Conservation (phyloP, 2,888 invertebrate species). For the Cremastinae sp. region DNA sequence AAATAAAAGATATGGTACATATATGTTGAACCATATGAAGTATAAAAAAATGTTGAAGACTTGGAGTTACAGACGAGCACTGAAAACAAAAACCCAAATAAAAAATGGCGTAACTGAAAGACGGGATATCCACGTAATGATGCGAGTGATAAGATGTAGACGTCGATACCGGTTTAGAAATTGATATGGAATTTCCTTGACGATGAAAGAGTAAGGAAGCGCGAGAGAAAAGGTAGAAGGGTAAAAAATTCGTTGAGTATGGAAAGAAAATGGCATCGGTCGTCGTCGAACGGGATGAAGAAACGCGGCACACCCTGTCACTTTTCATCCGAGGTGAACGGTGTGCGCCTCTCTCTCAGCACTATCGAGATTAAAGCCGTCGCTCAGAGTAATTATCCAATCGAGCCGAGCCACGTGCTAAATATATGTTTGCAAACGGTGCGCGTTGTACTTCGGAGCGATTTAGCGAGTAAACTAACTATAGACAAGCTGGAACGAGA, state of each 20-base stretch:
- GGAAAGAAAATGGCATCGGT: constrained; percentile 1
- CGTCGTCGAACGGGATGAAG: constrained; percentile 10
- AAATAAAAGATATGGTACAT: no score
- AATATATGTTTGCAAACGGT: constrained; percentile 25
- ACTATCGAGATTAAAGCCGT: constrained; percentile 65
- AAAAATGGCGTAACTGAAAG: no score
- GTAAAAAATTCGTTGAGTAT: not conserved
- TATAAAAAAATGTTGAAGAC: no score
- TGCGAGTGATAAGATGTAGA: constrained; percentile 8
- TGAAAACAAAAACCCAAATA: not conserved
- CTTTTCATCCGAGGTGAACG: constrained; percentile 54
- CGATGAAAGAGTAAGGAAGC: constrained; percentile 13
- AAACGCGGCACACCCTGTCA: constrained; percentile 45
- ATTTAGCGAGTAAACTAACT: constrained; percentile 33
- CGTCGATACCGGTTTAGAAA: constrained; percentile 20
- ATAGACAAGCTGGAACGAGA: constrained; percentile 46
- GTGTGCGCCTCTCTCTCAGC: constrained; percentile 31
- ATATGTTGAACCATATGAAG: no score
- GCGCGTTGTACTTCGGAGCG: constrained; percentile 4
- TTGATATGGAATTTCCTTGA: constrained; percentile 10
- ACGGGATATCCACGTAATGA: constrained; percentile 1
- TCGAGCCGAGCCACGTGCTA: constrained; percentile 61
- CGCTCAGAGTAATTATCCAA: constrained; percentile 68
- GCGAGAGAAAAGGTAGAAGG: constrained; percentile 2
- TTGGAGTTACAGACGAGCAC: no score